Evolutionary conservation across 2,888 invertebrate genomes (phyloP).

Genomic region (Diplazon laetatorius): DNA sequence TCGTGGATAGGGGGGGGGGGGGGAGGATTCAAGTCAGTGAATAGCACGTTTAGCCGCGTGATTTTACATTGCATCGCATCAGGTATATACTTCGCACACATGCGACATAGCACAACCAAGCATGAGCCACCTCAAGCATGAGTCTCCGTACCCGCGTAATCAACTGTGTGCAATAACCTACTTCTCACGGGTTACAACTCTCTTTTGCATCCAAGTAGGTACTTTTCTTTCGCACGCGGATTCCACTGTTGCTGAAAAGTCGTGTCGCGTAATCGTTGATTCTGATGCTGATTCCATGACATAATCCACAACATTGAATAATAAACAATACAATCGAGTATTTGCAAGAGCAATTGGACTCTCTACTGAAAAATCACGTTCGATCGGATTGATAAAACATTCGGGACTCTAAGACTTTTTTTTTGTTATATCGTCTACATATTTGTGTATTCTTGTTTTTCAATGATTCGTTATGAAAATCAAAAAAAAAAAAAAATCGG

Average conservation of each 20-base stretch:
- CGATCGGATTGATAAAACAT: too few species aligned
- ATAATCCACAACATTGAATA: conserved; percentile 25
- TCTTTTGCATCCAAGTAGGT: conserved; percentile 64
- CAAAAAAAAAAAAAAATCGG: too few species aligned
- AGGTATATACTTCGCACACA: conserved; percentile 62
- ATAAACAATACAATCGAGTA: neutral
- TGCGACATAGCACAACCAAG: conserved; percentile 14
- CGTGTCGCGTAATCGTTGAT: conserved; percentile 51
- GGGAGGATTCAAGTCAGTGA: conserved; percentile 12
- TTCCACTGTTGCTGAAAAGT: conserved; percentile 32
- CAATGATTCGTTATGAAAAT: too few species aligned
- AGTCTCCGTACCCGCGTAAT: conserved; percentile 54
- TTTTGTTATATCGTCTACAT: too few species aligned
- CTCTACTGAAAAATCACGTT: too few species aligned
- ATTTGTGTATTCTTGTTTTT: too few species aligned
- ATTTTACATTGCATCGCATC: conserved; percentile 37
- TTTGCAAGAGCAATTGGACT: neutral
- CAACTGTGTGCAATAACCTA: conserved; percentile 73
- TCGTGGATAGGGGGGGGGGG: conserved; percentile 41
- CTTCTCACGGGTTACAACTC: conserved; percentile 69
- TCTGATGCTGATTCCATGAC: conserved; percentile 34
- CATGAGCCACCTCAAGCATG: conserved; percentile 38
- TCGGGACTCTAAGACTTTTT: too few species aligned
- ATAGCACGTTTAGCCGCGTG: conserved; percentile 58
- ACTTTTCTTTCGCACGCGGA: conserved; percentile 51